Conservation (phyloP, 2,888 invertebrate genomes). For the Syrista parreyssii region DNA sequence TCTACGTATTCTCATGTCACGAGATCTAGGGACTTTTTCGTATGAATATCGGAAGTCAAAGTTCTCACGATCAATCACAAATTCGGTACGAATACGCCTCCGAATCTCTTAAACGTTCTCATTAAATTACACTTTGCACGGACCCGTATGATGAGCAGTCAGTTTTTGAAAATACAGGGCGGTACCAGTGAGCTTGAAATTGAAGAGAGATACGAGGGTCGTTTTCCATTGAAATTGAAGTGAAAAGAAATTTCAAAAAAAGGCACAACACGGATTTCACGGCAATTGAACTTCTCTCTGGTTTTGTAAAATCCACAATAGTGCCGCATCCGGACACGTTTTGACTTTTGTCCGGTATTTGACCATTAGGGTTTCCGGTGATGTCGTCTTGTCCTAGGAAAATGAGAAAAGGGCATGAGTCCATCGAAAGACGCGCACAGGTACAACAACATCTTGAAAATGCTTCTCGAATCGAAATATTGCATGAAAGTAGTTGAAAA, state of each 20-base stretch:
- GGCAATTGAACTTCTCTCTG: constrained; percentile 53
- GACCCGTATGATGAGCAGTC: not conserved
- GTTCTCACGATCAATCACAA: constrained; percentile 59
- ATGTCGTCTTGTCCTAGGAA: too few species aligned
- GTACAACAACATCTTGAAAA: too few species aligned
- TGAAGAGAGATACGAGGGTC: too few species aligned
- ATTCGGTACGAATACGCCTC: constrained; percentile 43
- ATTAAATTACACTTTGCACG: constrained; percentile 42
- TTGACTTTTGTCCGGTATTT: constrained; percentile 57
- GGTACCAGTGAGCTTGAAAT: too few species aligned
- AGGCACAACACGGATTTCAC: constrained; percentile 63
- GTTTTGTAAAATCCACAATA: constrained; percentile 38
- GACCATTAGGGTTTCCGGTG: constrained; percentile 44
- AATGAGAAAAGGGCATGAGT: too few species aligned
- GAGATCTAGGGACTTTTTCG: too few species aligned
- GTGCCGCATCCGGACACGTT: constrained; percentile 50
- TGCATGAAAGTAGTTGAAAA: too few species aligned
- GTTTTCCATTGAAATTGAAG: constrained; percentile 8
- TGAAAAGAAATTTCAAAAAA: constrained; percentile 53
- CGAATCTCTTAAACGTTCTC: constrained; percentile 28
- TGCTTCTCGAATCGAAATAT: too few species aligned
- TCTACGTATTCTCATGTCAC: too few species aligned
- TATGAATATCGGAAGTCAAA: not conserved
- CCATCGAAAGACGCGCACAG: too few species aligned
- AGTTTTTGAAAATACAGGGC: too few species aligned